Base-by-base conservation (phyloP, 2,113 vertebrate genomes). In the Cettia cetti region DNA sequence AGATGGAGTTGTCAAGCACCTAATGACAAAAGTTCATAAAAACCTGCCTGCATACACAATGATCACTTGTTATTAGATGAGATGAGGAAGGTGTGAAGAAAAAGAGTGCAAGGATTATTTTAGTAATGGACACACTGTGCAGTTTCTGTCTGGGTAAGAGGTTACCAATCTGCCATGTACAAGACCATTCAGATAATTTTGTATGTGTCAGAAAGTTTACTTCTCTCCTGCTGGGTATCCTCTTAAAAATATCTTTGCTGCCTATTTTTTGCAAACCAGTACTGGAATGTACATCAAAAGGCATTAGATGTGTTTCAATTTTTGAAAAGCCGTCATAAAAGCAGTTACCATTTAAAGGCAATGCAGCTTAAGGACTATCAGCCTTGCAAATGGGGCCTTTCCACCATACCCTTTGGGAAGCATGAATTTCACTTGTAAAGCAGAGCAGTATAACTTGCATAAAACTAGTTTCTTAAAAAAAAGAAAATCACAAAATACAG, bases 21-120 rank as follows among this genome's bases (percentile, higher is more conserved):
- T 82, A 44, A 80, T 57, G 54, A 70, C 42, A 70, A 22, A 89
- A 65, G 21, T 9, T 37, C 33, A 7, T 35, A 33, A 89, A 91
- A 44, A 13, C 13, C n/a, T 0, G 0, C 28, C 45, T 2, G 2
- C 1, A 2, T 27, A 37, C 10, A 45, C 9, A 21, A 16, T 11
- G n/a, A 39, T 13, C 10, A 26, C 8, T 47, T 92, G 13, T 24
- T 56, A 60, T 11, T 40, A 75, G 19, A 42, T 16, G 15, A 92
- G 27, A 60, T 27, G 15, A 35, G 21, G 52, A 61, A 83, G 47
- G 35, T 3, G 3, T 71, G 45, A 24, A 27, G 70, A 65, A 13
- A 56, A 61, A 40, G 26, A 68, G 23, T 2, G 37, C 0, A 7
- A 77, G 12, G 68, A 69, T 83, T 72, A 50, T 57, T 91, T 87